Base-by-base conservation (phyloP, 2,113 vertebrate genomes). In the Austrofundulus limnaeus region DNA sequence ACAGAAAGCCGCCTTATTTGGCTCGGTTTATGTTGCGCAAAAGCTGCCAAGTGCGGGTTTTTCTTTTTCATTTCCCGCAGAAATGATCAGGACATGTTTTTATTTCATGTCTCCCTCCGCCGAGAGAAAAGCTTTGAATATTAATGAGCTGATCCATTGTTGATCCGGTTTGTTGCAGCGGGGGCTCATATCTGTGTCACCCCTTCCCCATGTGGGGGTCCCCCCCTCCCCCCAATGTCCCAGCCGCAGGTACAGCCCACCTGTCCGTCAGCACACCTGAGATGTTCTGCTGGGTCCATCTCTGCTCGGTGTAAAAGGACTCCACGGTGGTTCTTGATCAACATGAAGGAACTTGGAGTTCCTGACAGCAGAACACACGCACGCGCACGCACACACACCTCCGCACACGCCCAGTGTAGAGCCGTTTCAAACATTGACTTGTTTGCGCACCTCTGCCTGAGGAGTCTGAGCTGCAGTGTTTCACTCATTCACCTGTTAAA, bases 301-400 rank as follows among this genome's bases (percentile, higher is more conserved):
- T n/a, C n/a, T n/a, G n/a, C n/a, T n/a, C n/a, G n/a, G n/a, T n/a
- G n/a, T n/a, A 34, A 10, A 25, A 28, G 8, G 14, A 42, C 10
- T 42, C 43, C 34, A 5, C 19, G 14, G 24, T 43, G 45, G 41
- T 11, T 51, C 34, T 34, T 10, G 5, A 34, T 5, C 5, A 10
- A 34, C 31, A 34, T 50, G 66, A 28, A 46, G 56, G 70, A 62
- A 45, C 68, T 13, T 70, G 70, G 66, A 78, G 82, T 78, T 74
- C 71, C 65, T 85, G 87, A 74, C 24, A 78, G 84, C 72, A 82
- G 78, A 68, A 85, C 25, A 7, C 25, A 28, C 25, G n/a, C n/a
- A n/a, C n/a, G n/a, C 85, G 81, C 83, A 83, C 62, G 72, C 72
- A 85, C 82, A 87, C 83, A 58, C 83, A 82, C 54, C 49, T 75